Evolutionary conservation across 2,888 invertebrate genomes (phyloP).

Genomic region (Latheticus oryzae): DNA sequence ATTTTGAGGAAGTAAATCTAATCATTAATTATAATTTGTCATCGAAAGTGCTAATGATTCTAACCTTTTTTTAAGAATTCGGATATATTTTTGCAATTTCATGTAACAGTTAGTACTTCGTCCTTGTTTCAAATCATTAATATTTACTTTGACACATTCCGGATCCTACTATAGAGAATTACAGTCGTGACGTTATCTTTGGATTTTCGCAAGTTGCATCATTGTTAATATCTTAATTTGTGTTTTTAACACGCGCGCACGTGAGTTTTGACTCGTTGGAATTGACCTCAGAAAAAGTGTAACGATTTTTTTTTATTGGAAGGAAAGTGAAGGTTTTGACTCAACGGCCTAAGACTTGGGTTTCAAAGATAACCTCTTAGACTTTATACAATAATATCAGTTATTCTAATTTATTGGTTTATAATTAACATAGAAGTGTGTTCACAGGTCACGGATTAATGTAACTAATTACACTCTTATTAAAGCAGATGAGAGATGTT

Average conservation of each 20-base stretch:
- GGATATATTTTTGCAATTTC: conserved; percentile 25
- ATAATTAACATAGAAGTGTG: conserved; percentile 10
- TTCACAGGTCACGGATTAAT: conserved; percentile 11
- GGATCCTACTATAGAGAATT: conserved; percentile 14
- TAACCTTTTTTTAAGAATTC: conserved; percentile 33
- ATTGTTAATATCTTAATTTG: conserved; percentile 11
- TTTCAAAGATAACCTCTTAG: conserved; percentile 19
- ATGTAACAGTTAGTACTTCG: conserved; percentile 18
- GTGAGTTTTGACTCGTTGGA: too few species aligned
- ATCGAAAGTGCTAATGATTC: conserved; percentile 30
- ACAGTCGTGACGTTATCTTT: conserved; percentile 19
- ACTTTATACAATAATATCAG: too few species aligned
- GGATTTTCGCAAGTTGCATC: conserved; percentile 24
- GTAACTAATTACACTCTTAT: conserved; percentile 7
- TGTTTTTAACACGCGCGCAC: conserved; percentile 15
- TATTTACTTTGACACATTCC: conserved; percentile 30
- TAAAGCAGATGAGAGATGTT: too few species aligned
- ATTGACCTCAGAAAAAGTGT: too few species aligned
- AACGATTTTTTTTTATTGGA: too few species aligned
- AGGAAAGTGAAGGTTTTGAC: conserved; percentile 13
- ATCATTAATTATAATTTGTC: background rate
- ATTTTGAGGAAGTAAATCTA: too few species aligned
- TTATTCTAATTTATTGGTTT: conserved; percentile 20
- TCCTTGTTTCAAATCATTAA: conserved; percentile 28
- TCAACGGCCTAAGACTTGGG: conserved; percentile 11